Percentiles rank a stretch among this genome's conserved stretches.
Evolutionary conservation across 2,888 invertebrate species (phyloP).

Genomic region (Andrena haemorrhoa): DNA sequence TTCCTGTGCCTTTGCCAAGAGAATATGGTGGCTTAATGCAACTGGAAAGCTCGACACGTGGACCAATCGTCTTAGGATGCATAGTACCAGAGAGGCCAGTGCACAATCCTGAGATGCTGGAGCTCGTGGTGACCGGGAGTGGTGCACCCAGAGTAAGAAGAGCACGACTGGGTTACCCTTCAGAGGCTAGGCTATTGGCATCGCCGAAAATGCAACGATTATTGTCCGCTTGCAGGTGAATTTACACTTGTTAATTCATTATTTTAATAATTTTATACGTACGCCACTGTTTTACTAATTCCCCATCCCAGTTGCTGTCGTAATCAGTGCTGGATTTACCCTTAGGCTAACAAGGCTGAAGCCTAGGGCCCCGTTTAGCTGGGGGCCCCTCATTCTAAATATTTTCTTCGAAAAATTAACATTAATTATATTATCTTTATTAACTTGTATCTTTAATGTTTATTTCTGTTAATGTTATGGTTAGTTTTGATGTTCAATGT

Average conservation of each 20-base stretch:
- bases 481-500: too few species aligned
- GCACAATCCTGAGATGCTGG: conserved; percentile 83
- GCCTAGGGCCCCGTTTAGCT: too few species aligned
- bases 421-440: too few species aligned
- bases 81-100: conserved; percentile 84
- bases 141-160: conserved; percentile 82
- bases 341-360: too few species aligned
- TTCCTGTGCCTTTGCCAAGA: conserved; percentile 82
- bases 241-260: neutral
- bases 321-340: too few species aligned
- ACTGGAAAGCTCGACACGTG: conserved; percentile 82
- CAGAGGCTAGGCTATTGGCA: conserved; percentile 84
- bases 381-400: too few species aligned
- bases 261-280: neutral
- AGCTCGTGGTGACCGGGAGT: conserved; percentile 82
- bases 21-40: conserved; percentile 85
- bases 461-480: too few species aligned
- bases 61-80: conserved; percentile 86
- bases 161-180: conserved; percentile 83
- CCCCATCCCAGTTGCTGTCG: neutral
- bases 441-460: too few species aligned
- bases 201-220: conserved; percentile 86
- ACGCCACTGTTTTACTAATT: neutral
- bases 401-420: too few species aligned
- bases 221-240: conserved; percentile 85